These are phyloP conservation scores for Rousettus madagascariensis DNA, from an alignment of 2,797 vertebrate species.

Conservation along the genomic window DNA sequence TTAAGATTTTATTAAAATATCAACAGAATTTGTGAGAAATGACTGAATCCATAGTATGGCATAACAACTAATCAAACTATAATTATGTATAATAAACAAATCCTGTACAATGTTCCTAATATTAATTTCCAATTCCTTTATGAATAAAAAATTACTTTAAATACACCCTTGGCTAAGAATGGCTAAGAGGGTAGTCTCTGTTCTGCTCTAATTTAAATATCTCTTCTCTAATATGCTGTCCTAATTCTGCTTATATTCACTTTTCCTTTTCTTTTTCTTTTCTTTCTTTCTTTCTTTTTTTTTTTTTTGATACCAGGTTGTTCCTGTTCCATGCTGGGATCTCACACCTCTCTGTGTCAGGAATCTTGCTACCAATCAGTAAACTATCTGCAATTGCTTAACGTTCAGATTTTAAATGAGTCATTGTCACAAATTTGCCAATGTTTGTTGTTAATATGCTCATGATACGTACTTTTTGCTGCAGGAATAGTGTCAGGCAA, in stretches of 20 bases:
- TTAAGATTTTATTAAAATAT: not conserved
- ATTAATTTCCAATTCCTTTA: not conserved
- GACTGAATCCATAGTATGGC: not conserved
- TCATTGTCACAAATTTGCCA: not conserved
- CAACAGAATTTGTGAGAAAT: not conserved
- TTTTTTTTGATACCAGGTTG: not conserved
- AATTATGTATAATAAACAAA: not conserved
- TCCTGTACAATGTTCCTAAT: not conserved
- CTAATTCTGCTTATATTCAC: not conserved
- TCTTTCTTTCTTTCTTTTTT: not conserved
- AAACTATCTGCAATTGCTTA: not conserved
- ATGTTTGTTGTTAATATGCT: not conserved
- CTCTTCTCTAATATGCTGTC: not conserved
- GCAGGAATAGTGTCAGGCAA: not conserved
- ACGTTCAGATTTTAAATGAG: slow-evolving; percentile 10
- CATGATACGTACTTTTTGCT: not conserved
- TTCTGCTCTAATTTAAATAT: not conserved
- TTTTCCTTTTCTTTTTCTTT: not conserved
- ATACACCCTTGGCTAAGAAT: not conserved
- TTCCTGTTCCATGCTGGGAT: not conserved
- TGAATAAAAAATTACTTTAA: not conserved
- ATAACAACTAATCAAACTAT: not conserved
- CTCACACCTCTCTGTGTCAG: not conserved
- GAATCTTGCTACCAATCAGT: not conserved
- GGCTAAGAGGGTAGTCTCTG: not conserved